Evolutionary conservation across 2,797 vertebrate species (phyloP), one percentile per base, ranked within the genome.

Genomic region (Bradypodion ventrale): DNA sequence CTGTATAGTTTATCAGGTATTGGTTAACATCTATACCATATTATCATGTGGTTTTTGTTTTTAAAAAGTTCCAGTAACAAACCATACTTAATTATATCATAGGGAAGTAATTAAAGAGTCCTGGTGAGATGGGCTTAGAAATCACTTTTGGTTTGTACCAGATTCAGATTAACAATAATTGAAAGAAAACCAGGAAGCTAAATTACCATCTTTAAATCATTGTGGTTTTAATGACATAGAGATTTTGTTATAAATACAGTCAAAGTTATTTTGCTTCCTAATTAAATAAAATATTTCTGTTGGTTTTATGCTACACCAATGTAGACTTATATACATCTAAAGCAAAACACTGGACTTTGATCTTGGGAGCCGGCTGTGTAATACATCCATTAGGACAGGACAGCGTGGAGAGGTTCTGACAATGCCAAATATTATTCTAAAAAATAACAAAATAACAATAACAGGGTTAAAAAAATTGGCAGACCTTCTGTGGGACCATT

Each of bases 1-100:
- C 72, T 89, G 87, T 90, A 86, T 83, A 89, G 86, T 85, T 91
- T 91, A 86, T 85, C 90, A 88, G 87, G 91, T 72, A 80, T 85
- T 75, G n/a, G 75, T 84, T 89, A 83, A 29, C 91, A 87, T 87
- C 12, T 89, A 83, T 86, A 88, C 91, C 1, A 86, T 88, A 68
- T 59, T 44, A 59, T 56, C n/a, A n/a, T 75, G 10, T n/a, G 27
- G 1, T 29, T 89, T 85, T 78, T 75, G 7, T 1, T n/a, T 89
- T 86, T 76, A 73, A 88, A 19, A 52, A 40, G 32, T 25, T 27
- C 15, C 5, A 15, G 84, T n/a, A 40, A 63, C 25, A 35, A 32
- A 15, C 4, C 49, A 65, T 21, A 32, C 7, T 56, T 5, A 75
- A 85, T 87, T 42, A 72, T 90, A 89, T n/a, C 7, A 66, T 77